phyloP scores from a whole-genome alignment of 2,113 vertebrate genomes.

The Chionodraco myersi region DNA sequence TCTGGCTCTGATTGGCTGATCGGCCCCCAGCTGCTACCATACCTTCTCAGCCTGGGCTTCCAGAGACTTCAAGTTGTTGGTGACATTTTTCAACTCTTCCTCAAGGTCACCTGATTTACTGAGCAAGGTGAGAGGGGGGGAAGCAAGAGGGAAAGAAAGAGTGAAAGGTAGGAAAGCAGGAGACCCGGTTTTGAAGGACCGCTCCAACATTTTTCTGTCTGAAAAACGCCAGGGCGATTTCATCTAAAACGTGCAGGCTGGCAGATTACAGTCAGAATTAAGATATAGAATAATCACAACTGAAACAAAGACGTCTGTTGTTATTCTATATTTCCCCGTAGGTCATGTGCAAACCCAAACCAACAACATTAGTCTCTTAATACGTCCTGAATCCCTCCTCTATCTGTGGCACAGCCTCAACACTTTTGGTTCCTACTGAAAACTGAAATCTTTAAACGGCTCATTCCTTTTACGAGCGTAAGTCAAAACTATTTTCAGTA shows the following conservation, averaged over 20 bases:
- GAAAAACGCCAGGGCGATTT: neutral
- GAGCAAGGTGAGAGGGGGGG: slow-evolving; percentile 63
- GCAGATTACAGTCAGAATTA: neutral
- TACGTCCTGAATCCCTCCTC: neutral
- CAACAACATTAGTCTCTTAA: neutral
- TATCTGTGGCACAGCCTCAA: neutral
- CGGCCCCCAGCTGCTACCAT: slow-evolving; percentile 65
- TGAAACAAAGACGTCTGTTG: neutral
- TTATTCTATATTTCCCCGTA: slow-evolving; percentile 3
- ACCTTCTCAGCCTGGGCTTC: slow-evolving; percentile 99
- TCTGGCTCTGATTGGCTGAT: neutral
- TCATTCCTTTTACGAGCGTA: neutral
- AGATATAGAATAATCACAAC: neutral
- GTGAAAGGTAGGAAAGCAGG: slow-evolving; percentile 69
- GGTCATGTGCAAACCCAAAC: neutral
- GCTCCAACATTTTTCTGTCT: neutral
- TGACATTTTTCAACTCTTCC: slow-evolving; percentile 99
- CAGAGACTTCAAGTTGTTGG: slow-evolving; percentile 99
- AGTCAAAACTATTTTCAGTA: neutral
- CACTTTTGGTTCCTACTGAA: neutral
- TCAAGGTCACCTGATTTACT: slow-evolving; percentile 99
- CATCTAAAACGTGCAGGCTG: neutral
- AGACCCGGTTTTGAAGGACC: slow-evolving; percentile 15
- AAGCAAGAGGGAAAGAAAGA: slow-evolving; percentile 52
- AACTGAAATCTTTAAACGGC: neutral